phyloP scores from a whole-genome alignment of 2,797 vertebrate genomes.

The Molossus molossus region DNA sequence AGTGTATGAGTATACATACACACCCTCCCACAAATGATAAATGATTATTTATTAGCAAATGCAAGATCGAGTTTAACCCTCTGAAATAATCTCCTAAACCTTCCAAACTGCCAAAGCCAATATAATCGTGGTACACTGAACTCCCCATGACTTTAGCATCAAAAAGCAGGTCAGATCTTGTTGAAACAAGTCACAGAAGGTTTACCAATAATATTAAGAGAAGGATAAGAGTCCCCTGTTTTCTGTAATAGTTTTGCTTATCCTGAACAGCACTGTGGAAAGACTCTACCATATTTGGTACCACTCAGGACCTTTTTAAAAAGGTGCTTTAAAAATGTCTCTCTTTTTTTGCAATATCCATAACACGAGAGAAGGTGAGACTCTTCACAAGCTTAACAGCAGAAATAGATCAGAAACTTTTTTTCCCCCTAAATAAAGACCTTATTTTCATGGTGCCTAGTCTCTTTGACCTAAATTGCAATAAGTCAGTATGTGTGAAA shows the following conservation, averaged over 20 bases:
- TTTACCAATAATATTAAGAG: neutral
- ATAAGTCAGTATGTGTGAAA: slow-evolving; percentile 84
- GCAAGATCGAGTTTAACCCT: slow-evolving; percentile 15
- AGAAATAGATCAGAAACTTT: slow-evolving; percentile 83
- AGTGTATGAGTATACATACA: neutral
- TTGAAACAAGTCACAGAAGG: neutral
- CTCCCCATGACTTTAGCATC: neutral
- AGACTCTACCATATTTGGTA: slow-evolving; percentile 25
- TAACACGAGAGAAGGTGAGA: slow-evolving; percentile 77
- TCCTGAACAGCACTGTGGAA: neutral
- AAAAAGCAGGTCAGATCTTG: neutral
- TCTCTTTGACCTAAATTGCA: slow-evolving; percentile 86
- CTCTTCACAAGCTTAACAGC: slow-evolving; percentile 78
- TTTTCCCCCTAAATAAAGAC: slow-evolving; percentile 81
- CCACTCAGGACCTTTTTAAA: slow-evolving; percentile 36
- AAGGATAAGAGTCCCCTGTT: neutral
- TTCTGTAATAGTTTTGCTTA: neutral
- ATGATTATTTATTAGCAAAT: neutral
- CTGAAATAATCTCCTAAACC: neutral
- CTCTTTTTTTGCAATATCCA: slow-evolving; percentile 23
- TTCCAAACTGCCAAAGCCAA: neutral
- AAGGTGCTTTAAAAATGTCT: slow-evolving; percentile 74
- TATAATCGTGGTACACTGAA: neutral
- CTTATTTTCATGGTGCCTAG: slow-evolving; percentile 84
- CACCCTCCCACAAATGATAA: neutral